Base-by-base conservation (phyloP, 2,797 vertebrate genomes). In the Salmo trutta region DNA sequence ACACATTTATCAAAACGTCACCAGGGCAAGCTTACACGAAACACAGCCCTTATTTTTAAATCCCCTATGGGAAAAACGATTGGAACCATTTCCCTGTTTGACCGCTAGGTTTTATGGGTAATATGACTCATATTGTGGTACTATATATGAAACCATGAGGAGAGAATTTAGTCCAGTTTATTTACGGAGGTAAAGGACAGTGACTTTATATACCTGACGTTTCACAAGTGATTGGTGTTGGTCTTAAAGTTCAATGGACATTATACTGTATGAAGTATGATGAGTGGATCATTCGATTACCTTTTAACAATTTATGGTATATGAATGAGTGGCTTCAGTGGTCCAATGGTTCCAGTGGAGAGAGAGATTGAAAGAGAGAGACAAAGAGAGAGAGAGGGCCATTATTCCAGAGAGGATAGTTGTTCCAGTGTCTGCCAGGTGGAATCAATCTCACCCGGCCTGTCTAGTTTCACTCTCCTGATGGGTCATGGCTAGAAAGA, bases 361-460 rank as follows among this genome's bases (percentile, higher is more conserved):
- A 7, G 16, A 33, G 31, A 33, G 31, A 33, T 4, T 29, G 27
- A 29, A 29, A 29, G 27, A 29, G 31, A 33, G 33, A 36, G 5
- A 36, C 1, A 36, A 6, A 36, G 1, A 36, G 41, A 41, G 19
- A 31, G 10, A 10, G 24, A 24, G 71, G 16, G 15, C n/a, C 52
- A 56, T n/a, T 31, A 8, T 33, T 33, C 68, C 69, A 68, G 51
- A 51, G 72, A n/a, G n/a, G 12, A 66, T 71, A 74, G 75, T 76
- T 74, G 77, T 75, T 76, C 74, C 66, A 3, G 75, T 29, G 76
- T 82, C 76, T 64, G 71, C 82, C 91, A 90, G 88, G 83, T 88
- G 89, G 87, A 88, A 88, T 91, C 87, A 91, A 92, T 93, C 90
- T 76, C 74, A 68, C 19, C 12, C 5, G 27, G 24, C 14, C 27